Base-by-base conservation (phyloP, 2,888 invertebrate genomes). In the Xestobium rufovillosum region DNA sequence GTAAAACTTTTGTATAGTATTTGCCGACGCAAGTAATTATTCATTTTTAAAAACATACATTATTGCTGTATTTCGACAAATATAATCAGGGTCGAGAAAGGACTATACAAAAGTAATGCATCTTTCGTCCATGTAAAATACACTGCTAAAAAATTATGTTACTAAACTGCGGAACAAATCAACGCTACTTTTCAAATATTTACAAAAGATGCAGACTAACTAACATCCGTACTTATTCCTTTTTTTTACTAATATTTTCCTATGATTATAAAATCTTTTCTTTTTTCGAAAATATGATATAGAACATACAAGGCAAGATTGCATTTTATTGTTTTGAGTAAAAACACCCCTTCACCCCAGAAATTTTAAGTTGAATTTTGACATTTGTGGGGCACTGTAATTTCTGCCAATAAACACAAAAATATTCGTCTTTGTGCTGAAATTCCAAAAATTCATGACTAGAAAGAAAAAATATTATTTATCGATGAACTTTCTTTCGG, bases 21-120 rank as follows among this genome's bases (percentile, higher is more conserved):
- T n/a, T n/a, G n/a, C n/a, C n/a, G n/a, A n/a, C n/a, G n/a, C n/a
- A 50, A 49, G 43, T 33, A 27, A 39, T 27, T 23, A 42, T 46
- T 34, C 34, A 45, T 43, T 44, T 42, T 46, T 43, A 44, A 44
- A 45, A 39, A 36, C 16, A 36, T 36, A 36, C 36, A 35, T n/a
- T n/a, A n/a, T n/a, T n/a, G n/a, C n/a, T n/a, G n/a, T n/a, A n/a
- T n/a, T n/a, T n/a, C n/a, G n/a, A n/a, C n/a, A n/a, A n/a, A n/a
- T n/a, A n/a, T n/a, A n/a, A n/a, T n/a, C n/a, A n/a, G n/a, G n/a
- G n/a, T n/a, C n/a, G n/a, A n/a, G n/a, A n/a, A n/a, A n/a, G n/a
- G n/a, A n/a, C n/a, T n/a, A n/a, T n/a, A n/a, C n/a, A n/a, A n/a
- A n/a, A n/a, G n/a, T n/a, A n/a, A n/a, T n/a, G n/a, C n/a, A n/a